A percentile compares a stretch with the other conserved stretches of the same genome.
Evolutionary conservation across 2,888 invertebrate species (phyloP).

Genomic region (Eustalomyia histrio): DNA sequence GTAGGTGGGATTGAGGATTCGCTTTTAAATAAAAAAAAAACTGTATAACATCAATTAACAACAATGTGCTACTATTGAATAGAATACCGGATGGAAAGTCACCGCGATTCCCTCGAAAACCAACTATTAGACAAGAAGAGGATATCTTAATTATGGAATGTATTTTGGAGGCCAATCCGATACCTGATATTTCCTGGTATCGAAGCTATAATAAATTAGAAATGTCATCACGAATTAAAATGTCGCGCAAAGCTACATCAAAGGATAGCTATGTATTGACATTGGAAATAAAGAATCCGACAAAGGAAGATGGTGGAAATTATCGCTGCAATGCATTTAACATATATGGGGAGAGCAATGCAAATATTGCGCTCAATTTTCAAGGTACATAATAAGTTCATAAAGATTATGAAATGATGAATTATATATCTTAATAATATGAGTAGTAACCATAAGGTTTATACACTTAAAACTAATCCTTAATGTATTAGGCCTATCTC

Average conservation of each 20-base stretch:
- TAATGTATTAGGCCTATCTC: too few species aligned
- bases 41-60: neutral
- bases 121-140: slow-evolving; percentile 95
- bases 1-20: slow-evolving; percentile 71
- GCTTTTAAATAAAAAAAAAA: neutral
- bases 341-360: slow-evolving; percentile 99
- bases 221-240: slow-evolving; percentile 91
- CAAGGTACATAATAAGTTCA: slow-evolving; percentile 85
- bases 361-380: slow-evolving; percentile 99
- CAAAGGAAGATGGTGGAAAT: slow-evolving; percentile 97
- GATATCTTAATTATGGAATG: slow-evolving; percentile 97
- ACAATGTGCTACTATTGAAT: slow-evolving; percentile 70
- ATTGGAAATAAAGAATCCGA: slow-evolving; percentile 96
- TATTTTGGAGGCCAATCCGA: slow-evolving; percentile 95
- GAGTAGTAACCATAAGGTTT: neutral
- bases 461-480: too few species aligned
- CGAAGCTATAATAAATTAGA: slow-evolving; percentile 91
- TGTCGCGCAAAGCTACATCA: slow-evolving; percentile 92
- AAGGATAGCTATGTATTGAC: slow-evolving; percentile 95
- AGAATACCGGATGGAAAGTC: slow-evolving; percentile 98
- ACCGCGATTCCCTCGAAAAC: slow-evolving; percentile 98
- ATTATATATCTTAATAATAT: neutral
- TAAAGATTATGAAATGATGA: slow-evolving; percentile 36
- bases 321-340: slow-evolving; percentile 99
- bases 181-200: slow-evolving; percentile 97